phyloP scores from a whole-genome alignment of 2,113 vertebrate species.

The Dicentrarchus labrax region DNA sequence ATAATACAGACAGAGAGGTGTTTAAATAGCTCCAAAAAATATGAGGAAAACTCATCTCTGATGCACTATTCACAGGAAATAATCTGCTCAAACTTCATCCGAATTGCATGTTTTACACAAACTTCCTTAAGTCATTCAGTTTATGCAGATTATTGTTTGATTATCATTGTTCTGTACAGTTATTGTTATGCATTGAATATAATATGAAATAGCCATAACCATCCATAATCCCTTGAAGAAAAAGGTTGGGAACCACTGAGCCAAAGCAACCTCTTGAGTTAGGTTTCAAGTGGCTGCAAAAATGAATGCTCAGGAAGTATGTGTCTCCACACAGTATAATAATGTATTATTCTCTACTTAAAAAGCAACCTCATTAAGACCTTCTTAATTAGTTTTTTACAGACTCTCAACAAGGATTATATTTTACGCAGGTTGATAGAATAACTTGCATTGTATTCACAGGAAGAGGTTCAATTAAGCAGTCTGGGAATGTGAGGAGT shows the following conservation, averaged over 20 bases:
- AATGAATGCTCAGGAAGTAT: background rate
- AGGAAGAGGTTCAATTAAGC: conserved; percentile 62
- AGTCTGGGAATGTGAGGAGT: conserved; percentile 43
- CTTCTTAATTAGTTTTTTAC: conserved; percentile 45
- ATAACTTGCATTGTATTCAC: conserved; percentile 41
- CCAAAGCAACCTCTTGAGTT: conserved; percentile 20
- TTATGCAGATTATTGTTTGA: too few species aligned
- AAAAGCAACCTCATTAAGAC: conserved; percentile 48
- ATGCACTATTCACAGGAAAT: too few species aligned
- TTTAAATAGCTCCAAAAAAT: too few species aligned
- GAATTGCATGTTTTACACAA: too few species aligned
- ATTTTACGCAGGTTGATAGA: conserved; percentile 54
- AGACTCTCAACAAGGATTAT: conserved; percentile 53
- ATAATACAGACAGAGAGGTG: too few species aligned
- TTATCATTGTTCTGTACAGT: too few species aligned
- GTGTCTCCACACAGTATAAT: conserved; percentile 14
- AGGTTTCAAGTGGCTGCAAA: conserved; percentile 34
- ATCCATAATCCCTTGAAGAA: too few species aligned
- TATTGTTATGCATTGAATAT: too few species aligned
- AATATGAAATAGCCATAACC: too few species aligned
- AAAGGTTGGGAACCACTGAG: background rate
- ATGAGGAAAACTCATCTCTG: too few species aligned
- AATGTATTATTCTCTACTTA: conserved; percentile 37
- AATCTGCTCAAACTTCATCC: too few species aligned
- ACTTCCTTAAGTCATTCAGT: too few species aligned